A percentile compares a stretch with the other conserved stretches of the same genome.
Conservation (phyloP, 2,888 invertebrate species). For the Steinernema hermaphroditum region DNA sequence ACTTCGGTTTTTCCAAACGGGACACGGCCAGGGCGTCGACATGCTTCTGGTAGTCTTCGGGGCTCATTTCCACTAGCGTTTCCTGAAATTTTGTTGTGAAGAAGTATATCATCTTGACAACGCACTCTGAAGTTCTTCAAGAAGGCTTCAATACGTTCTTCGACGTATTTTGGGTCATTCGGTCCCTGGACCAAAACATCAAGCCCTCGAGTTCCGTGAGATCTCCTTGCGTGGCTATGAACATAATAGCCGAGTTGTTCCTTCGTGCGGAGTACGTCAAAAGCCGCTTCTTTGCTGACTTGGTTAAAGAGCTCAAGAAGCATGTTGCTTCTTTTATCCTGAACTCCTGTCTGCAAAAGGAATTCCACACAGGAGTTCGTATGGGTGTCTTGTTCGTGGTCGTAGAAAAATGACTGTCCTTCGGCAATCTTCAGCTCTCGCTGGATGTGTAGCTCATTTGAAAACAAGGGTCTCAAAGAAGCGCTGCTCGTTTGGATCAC, state of each 20-base stretch:
- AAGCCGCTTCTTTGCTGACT: conserved; percentile 86
- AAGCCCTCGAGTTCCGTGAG: conserved; percentile 82
- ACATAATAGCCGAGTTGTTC: conserved; percentile 82
- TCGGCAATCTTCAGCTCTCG: conserved; percentile 72
- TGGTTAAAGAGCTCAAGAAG: conserved; percentile 83
- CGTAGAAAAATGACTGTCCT: conserved; percentile 71
- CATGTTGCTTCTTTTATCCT: conserved; percentile 68
- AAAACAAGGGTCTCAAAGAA: conserved; percentile 74
- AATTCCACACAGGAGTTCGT: conserved; percentile 83
- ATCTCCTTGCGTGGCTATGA: conserved; percentile 80
- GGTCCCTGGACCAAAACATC: conserved; percentile 71
- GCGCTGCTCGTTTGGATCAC: conserved; percentile 31
- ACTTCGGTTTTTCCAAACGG: conserved; percentile 83
- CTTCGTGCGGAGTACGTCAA: conserved; percentile 83
- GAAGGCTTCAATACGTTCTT: conserved; percentile 85
- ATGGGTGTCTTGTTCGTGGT: conserved; percentile 80
- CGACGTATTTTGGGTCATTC: conserved; percentile 79
- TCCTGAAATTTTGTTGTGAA: conserved; percentile 71
- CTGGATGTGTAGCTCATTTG: conserved; percentile 80
- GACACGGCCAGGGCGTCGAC: conserved; percentile 79
- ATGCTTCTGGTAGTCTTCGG: conserved; percentile 81
- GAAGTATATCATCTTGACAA: neutral
- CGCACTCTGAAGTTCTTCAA: conserved; percentile 78
- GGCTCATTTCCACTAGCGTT: conserved; percentile 76
- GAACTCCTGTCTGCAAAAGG: conserved; percentile 82